Base-by-base conservation (phyloP, 2,113 vertebrate genomes). In the Hippocampus barbouri region DNA sequence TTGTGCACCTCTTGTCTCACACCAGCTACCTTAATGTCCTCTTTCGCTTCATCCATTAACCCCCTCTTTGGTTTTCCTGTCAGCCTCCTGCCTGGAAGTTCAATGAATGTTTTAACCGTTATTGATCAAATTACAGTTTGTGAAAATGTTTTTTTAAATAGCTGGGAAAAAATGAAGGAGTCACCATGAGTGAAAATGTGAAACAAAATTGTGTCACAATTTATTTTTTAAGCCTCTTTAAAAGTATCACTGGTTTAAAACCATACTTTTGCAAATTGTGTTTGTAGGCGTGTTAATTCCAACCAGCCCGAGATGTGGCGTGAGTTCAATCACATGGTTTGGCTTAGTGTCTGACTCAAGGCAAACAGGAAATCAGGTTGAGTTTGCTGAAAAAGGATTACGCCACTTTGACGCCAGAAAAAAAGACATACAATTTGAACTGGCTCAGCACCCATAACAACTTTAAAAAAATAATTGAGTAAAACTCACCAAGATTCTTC, bases 281-380 rank as follows among this genome's bases (percentile, higher is more conserved):
- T 34, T 61, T 34, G 27, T 18, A 34, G 59, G 59, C 27, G 27
- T 61, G 59, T 61, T 8, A 30, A 34, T 34, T 12, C 21, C 21
- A 56, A 56, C 53, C 20, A 56, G 10, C 21, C 21, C 7, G 59
- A 61, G 27, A 61, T 61, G 59, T 34, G 15, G 27, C 27, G 15
- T 10, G 41, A 45, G 40, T 47, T 45, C 63, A 66, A 41, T 66
- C 64, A 66, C 64, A 66, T 66, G 64, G 64, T 47, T 66, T 47
- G n/a, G 43, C 47, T 66, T 45, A 25, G 10, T n/a, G 20, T 23
- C 64, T 47, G 23, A 25, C 64, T 27, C 23, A 23, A 27, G 64
- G 43, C 43, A 23, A n/a, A 45, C 15, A 66, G 6, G 23, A 47
- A 45, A 47, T 47, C 12, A 25, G 2, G 61, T 18, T 18, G 8